Evolutionary conservation across 2,888 invertebrate species (phyloP), one percentile per base, ranked within the genome.

Genomic region (Ormyrus rosae): DNA sequence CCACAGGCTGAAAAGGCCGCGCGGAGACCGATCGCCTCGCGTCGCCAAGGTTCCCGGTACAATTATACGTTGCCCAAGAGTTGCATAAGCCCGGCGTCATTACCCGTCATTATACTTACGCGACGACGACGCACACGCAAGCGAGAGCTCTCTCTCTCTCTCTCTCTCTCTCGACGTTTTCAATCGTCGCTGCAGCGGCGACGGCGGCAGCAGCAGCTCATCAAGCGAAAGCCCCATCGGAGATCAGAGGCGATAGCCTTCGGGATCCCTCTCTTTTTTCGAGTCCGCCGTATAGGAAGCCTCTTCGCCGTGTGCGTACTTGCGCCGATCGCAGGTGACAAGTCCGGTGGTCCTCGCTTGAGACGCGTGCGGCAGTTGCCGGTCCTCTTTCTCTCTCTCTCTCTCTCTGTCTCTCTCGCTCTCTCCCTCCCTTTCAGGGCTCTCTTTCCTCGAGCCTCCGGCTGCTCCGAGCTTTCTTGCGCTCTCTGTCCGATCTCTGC

Each of bases 301-400:
- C 56, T 2, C 34, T 19, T 5, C 19, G n/a, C 1, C n/a, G 50
- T 6, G 5, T 8, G 64, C 64, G 70, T 19, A 63, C 3, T 34
- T 34, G 34, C 8, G 60, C 83, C 34, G 85, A 84, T 87, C 78
- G 88, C 90, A 90, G 90, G 90, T 90, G 89, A 90, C 90, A 88
- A 89, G 89, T 87, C 88, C 85, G 89, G 89, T 90, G 89, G 89
- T 89, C 89, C 87, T 19, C 34, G 58, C 67, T 73, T 73, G 50
- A 34, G 34, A 53, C 61, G 65, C 63, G 55, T 48, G 69, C 58
- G 45, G 69, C 69, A 45, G 11, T 34, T 48, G 19, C 46, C 3
- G 10, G 10, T 48, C 9, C 48, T 9, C 61, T 11, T 19, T 61
- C 61, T 0, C 9, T 61, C 61, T 56, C 65, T 58, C 48, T 50